Percentiles rank a stretch among this genome's conserved stretches.
Evolutionary conservation across 2,888 invertebrate species (phyloP).

Genomic region (Caenorhabditis sulstoni): DNA sequence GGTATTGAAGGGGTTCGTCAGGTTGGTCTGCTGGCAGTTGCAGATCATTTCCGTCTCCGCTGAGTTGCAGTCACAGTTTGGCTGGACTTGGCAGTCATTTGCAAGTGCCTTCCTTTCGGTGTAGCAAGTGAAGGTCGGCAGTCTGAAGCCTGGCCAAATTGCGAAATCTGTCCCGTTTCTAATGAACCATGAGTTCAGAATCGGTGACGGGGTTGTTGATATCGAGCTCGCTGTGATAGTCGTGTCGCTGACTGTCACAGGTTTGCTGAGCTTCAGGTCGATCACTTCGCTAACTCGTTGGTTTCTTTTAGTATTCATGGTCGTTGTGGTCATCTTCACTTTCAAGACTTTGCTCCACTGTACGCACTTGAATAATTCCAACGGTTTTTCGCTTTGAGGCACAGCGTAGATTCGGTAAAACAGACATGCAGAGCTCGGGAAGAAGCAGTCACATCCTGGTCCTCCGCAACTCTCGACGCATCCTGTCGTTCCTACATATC

Average conservation of each 20-base stretch:
- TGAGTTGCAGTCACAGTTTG: slow-evolving; percentile 6
- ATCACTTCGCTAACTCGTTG: not conserved
- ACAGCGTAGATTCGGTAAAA: slow-evolving; percentile 32
- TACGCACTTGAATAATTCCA: slow-evolving; percentile 27
- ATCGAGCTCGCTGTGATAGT: not conserved
- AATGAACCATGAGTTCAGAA: slow-evolving; percentile 14
- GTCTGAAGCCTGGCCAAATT: not conserved
- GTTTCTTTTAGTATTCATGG: not conserved
- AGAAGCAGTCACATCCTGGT: slow-evolving; percentile 29
- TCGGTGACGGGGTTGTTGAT: slow-evolving; percentile 7
- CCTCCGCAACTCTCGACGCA: slow-evolving; percentile 29
- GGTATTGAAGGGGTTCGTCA: not conserved
- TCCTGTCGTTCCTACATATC: slow-evolving; percentile 2
- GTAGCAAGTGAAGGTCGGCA: slow-evolving; percentile 3
- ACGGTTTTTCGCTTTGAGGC: not conserved
- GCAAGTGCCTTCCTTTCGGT: not conserved
- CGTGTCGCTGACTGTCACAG: not conserved
- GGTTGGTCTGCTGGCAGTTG: not conserved
- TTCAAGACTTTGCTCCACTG: not conserved
- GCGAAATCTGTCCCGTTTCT: not conserved
- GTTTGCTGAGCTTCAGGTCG: not conserved
- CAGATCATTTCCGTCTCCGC: slow-evolving; percentile 15
- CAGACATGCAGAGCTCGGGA: slow-evolving; percentile 14
- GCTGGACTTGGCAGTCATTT: not conserved
- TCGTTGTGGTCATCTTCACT: not conserved